These are phyloP conservation scores for Cinclus cinclus DNA, from an alignment of 2,113 vertebrate genomes.

Conservation along the genomic window DNA sequence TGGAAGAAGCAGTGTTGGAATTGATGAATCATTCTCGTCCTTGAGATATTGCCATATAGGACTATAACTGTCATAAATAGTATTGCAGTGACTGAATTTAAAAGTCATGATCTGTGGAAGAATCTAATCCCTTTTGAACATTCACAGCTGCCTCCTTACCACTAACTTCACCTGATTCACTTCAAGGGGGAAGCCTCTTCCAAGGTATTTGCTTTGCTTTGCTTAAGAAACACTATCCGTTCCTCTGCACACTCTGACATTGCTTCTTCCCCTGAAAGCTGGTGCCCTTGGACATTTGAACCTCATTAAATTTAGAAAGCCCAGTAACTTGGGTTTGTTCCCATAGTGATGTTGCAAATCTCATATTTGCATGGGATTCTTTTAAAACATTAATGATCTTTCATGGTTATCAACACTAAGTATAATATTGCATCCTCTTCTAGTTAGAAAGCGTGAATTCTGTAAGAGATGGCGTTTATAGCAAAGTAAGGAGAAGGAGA, in stretches of 20 bases:
- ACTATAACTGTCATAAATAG: conserved; percentile 35
- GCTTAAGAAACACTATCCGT: conserved; percentile 47
- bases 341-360: conserved; percentile 55
- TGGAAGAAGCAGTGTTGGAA: conserved; percentile 19
- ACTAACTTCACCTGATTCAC: conserved; percentile 8
- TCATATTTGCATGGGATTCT: conserved; percentile 51
- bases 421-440: not conserved
- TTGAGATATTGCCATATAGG: conserved; percentile 41
- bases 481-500: not conserved
- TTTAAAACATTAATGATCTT: conserved; percentile 20
- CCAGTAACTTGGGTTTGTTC: conserved; percentile 36
- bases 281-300: conserved; percentile 67
- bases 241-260: conserved; percentile 51
- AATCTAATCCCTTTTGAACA: conserved; percentile 21
- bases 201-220: conserved; percentile 43
- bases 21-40: conserved; percentile 56
- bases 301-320: conserved; percentile 68
- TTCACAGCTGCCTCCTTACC: not conserved
- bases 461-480: not conserved
- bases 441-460: not conserved
- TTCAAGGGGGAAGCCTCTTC: conserved; percentile 36
- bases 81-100: conserved; percentile 2
- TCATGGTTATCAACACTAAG: not conserved
- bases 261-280: conserved; percentile 57
- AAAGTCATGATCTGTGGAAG: not conserved